Percentiles rank a stretch among this genome's conserved stretches.
Conservation (phyloP, 2,888 invertebrate genomes). For the Megaustenia siamemsis region DNA sequence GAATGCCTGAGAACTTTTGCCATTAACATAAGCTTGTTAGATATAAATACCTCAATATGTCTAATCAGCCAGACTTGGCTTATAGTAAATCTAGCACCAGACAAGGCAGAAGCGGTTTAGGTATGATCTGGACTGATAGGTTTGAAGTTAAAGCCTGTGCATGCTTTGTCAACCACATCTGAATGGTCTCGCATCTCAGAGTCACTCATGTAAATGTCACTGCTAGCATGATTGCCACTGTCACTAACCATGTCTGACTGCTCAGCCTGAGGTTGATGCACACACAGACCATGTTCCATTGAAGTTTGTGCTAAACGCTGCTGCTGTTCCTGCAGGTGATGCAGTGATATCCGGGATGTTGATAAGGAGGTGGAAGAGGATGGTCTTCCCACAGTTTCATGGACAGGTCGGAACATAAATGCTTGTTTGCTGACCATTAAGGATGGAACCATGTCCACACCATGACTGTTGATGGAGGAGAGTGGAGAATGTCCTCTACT, state of each 20-base stretch:
- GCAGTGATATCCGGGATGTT: conserved; percentile 31
- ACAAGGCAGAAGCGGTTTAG: background rate
- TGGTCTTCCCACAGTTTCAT: conserved; percentile 6
- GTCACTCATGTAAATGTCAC: conserved; percentile 74
- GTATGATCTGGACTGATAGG: conserved; percentile 56
- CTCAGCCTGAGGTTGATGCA: conserved; percentile 23
- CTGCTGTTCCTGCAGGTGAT: conserved; percentile 41
- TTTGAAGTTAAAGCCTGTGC: conserved; percentile 49
- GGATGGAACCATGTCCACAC: conserved; percentile 4
- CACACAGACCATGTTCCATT: background rate
- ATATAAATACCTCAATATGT: no score
- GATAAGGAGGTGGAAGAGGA: conserved; percentile 40
- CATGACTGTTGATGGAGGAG: conserved; percentile 25
- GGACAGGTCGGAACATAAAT: conserved; percentile 48
- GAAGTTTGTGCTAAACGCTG: conserved; percentile 29
- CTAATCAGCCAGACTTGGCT: no score
- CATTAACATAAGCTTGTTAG: no score
- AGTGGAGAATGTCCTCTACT: conserved; percentile 43
- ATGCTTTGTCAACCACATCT: conserved; percentile 40
- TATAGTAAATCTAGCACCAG: no score
- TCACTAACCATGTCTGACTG: conserved; percentile 44
- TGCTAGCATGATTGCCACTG: conserved; percentile 61
- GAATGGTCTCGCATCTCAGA: conserved; percentile 67
- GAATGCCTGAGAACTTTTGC: no score
- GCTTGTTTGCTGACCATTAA: conserved; percentile 42